phyloP scores from a whole-genome alignment of 2,888 invertebrate genomes.

The Acronicta aceris region DNA sequence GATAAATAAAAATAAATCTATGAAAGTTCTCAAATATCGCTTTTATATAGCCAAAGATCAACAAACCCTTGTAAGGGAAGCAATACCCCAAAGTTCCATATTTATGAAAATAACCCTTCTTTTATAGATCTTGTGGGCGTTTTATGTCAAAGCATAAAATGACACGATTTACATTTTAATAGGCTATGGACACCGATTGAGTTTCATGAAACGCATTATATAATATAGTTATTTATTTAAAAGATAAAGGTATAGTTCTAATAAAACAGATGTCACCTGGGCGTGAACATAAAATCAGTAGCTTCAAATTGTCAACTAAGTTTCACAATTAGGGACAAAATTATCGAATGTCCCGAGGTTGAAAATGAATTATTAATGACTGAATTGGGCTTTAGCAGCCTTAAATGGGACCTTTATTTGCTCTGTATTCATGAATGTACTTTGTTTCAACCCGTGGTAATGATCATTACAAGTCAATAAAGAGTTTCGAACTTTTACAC shows the following conservation, averaged over 20 bases:
- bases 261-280: constrained; percentile 1
- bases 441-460: constrained; percentile 39
- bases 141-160: constrained; percentile 55
- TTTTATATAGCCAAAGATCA: constrained; percentile 66
- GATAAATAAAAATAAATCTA: constrained; percentile 33
- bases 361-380: constrained; percentile 59
- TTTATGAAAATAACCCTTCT: constrained; percentile 74
- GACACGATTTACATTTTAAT: constrained; percentile 50
- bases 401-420: constrained; percentile 53
- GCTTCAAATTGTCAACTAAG: constrained; percentile 12
- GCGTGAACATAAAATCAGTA: constrained; percentile 3
- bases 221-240: not conserved
- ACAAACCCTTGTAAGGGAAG: constrained; percentile 63
- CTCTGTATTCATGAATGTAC: constrained; percentile 56
- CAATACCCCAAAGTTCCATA: constrained; percentile 74
- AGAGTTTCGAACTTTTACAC: constrained; percentile 52
- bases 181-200: constrained; percentile 9
- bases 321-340: constrained; percentile 43
- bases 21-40: constrained; percentile 50
- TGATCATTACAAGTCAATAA: constrained; percentile 54
- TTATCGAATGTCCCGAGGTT: constrained; percentile 44
- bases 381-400: constrained; percentile 31
- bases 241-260: not conserved
- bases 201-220: too few species aligned
- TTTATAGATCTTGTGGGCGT: constrained; percentile 64